A percentile compares a stretch with the other conserved stretches of the same genome.
phyloP scores from a whole-genome alignment of 2,797 vertebrate species.

The Strix occidentalis region DNA sequence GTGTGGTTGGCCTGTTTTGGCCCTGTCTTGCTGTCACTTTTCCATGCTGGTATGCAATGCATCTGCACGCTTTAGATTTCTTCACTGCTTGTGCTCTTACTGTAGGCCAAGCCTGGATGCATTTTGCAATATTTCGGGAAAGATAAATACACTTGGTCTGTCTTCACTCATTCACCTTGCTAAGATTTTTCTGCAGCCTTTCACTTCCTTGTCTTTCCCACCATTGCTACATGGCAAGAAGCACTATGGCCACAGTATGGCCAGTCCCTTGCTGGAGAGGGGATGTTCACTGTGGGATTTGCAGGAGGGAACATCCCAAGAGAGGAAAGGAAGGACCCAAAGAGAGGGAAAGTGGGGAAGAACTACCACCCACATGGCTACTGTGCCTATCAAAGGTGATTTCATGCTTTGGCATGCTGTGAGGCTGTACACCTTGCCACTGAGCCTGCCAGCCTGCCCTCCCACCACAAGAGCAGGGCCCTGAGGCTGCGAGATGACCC shows the following conservation, averaged over 20 bases:
- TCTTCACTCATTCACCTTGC: conserved; percentile 17
- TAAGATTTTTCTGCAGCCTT: background rate
- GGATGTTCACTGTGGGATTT: background rate
- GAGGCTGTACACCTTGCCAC: background rate
- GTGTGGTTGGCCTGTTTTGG: conserved; percentile 61
- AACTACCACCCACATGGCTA: background rate
- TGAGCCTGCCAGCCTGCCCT: background rate
- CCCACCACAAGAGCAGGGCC: fast-evolving
- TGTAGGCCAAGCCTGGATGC: conserved; percentile 6
- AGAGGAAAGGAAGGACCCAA: background rate
- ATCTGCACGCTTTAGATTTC: conserved; percentile 54
- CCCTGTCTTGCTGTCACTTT: conserved; percentile 44
- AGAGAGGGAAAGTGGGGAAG: background rate
- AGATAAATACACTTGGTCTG: background rate
- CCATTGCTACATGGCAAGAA: background rate
- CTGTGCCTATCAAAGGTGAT: background rate
- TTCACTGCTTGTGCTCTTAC: background rate
- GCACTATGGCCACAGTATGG: fast-evolving
- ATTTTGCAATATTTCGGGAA: conserved; percentile 38
- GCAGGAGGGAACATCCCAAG: background rate
- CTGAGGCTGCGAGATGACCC: background rate
- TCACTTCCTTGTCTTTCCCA: background rate
- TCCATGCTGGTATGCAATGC: conserved; percentile 45
- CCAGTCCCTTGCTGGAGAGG: background rate
- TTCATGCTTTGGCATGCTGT: background rate